A percentile compares a stretch with the other conserved stretches of the same genome.
These are phyloP conservation scores for Sparus aurata DNA, from an alignment of 2,797 vertebrate genomes.

Conservation along the genomic window DNA sequence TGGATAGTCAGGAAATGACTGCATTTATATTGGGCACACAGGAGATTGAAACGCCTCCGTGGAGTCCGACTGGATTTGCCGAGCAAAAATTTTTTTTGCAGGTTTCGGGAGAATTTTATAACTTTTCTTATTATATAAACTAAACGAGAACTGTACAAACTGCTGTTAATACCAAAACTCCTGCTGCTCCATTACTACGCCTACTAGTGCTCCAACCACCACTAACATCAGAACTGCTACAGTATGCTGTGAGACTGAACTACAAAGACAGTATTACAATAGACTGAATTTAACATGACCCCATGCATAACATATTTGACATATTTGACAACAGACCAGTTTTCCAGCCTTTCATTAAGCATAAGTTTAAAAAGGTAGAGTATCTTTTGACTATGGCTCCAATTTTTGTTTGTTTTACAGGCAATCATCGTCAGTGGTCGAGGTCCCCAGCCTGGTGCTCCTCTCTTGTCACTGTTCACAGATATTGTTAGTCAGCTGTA, in stretches of 20 bases:
- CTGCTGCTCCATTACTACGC: background rate
- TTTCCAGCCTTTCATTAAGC: no score
- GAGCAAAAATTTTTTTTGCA: constrained; percentile 6
- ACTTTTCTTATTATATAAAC: background rate
- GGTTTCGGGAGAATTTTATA: background rate
- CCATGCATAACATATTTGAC: no score
- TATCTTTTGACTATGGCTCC: no score
- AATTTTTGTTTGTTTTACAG: no score
- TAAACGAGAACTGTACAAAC: background rate
- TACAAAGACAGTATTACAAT: background rate
- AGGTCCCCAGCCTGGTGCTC: no score
- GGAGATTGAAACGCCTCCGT: constrained; percentile 54
- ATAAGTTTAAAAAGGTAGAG: no score
- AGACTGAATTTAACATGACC: no score
- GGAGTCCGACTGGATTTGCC: constrained; percentile 15
- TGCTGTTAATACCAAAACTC: no score
- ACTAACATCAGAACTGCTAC: background rate
- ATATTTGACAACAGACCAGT: no score
- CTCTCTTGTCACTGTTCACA: no score
- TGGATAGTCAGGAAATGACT: constrained; percentile 70
- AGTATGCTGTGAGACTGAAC: background rate
- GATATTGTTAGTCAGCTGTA: no score
- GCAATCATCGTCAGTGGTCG: no score
- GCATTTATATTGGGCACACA: constrained; percentile 55
- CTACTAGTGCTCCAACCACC: background rate